Evolutionary conservation across 2,888 invertebrate genomes (phyloP), one percentile per base, ranked within the genome.

Genomic region (Epinotia nisella): DNA sequence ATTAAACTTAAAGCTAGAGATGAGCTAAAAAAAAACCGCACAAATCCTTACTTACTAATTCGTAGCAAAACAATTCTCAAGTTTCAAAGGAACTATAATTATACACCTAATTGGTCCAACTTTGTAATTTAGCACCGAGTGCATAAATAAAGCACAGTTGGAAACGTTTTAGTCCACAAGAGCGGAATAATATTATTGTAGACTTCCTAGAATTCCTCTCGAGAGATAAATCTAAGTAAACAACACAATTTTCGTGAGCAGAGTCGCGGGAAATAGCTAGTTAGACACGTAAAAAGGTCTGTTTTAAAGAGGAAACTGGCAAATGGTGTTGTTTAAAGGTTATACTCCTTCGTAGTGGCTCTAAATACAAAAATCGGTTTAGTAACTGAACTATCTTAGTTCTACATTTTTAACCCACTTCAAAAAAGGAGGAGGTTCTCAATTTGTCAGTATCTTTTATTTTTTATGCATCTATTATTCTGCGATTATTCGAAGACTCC

Each of bases 1-100:
- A n/a, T n/a, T n/a, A n/a, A n/a, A n/a, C n/a, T n/a, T n/a, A n/a
- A n/a, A n/a, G n/a, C n/a, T n/a, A n/a, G n/a, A n/a, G n/a, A n/a
- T n/a, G n/a, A n/a, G n/a, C n/a, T n/a, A n/a, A n/a, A n/a, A n/a
- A n/a, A n/a, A n/a, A n/a, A n/a, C n/a, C n/a, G n/a, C n/a, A n/a
- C n/a, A n/a, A n/a, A n/a, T n/a, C n/a, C n/a, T n/a, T n/a, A n/a
- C n/a, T n/a, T n/a, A n/a, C 39, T 21, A 39, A 21, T 55, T 55
- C 13, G 55, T 21, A 2, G 3, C 21, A n/a, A 66, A 56, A 56
- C 41, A 17, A 41, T 41, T 65, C 19, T 66, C 35, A 66, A 41
- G 41, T 66, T 66, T 66, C 66, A 66, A 66, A 66, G 66, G 66
- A 24, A 41, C 66, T 66, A 66, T 66, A 24, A 66, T 66, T 66